phyloP scores from a whole-genome alignment of 2,888 invertebrate genomes.

The Tromatobia lineatoria region DNA sequence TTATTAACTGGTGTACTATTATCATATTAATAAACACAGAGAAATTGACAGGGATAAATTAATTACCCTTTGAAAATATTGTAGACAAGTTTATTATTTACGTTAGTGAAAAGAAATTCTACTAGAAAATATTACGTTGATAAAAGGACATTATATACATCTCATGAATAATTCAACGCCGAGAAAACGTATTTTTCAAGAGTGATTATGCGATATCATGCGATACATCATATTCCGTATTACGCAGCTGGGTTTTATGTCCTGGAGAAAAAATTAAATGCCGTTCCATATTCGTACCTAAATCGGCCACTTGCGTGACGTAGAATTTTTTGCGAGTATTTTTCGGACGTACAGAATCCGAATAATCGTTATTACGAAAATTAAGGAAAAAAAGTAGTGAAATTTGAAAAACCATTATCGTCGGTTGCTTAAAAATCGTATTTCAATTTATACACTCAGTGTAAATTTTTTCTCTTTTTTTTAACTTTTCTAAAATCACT shows the following conservation, averaged over 20 bases:
- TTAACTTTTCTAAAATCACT: too few species aligned
- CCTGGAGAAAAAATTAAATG: background rate
- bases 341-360: background rate
- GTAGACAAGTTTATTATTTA: background rate
- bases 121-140: background rate
- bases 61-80: background rate
- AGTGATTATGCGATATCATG: background rate
- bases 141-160: background rate
- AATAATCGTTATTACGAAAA: background rate
- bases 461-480: too few species aligned
- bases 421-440: too few species aligned
- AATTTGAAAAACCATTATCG: too few species aligned
- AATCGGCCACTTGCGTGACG: constrained; percentile 3
- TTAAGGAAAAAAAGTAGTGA: too few species aligned
- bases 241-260: background rate
- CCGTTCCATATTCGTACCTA: background rate
- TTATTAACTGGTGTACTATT: too few species aligned
- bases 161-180: background rate
- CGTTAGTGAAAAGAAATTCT: background rate
- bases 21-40: too few species aligned
- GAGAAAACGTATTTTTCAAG: constrained; percentile 5
- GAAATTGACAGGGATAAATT: background rate
- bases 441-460: too few species aligned
- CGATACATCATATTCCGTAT: background rate
- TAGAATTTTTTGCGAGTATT: background rate